Conservation (phyloP, 2,113 vertebrate species). For the Boleophthalmus pectinirostris region DNA sequence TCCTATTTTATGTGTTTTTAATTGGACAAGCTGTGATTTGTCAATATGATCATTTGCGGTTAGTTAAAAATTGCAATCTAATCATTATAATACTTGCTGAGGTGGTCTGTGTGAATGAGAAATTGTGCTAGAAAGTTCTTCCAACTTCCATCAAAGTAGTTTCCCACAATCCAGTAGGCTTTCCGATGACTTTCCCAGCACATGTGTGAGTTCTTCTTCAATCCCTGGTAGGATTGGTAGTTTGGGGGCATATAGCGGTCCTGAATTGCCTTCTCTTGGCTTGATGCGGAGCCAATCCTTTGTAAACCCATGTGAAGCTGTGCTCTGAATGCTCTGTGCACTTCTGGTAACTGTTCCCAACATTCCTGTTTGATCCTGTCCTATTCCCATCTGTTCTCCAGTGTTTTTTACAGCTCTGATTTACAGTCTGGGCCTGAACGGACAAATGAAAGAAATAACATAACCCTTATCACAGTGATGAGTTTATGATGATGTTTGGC, state of each 20-base stretch:
- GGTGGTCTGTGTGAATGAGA: not conserved
- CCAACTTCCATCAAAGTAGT: not conserved
- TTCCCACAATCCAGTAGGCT: not conserved
- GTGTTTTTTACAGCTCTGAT: conserved; percentile 12
- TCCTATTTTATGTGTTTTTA: too few species aligned
- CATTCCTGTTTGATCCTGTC: conserved; percentile 5
- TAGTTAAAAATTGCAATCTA: not conserved
- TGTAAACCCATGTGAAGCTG: conserved; percentile 10
- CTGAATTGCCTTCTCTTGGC: conserved; percentile 26
- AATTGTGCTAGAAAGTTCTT: not conserved
- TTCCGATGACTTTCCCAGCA: not conserved
- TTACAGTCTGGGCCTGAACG: conserved; percentile 11
- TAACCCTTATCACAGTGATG: conserved; percentile 19
- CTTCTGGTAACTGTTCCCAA: conserved; percentile 8
- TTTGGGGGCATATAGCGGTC: not conserved
- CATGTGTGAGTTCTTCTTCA: conserved; percentile 6
- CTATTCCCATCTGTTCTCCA: not conserved
- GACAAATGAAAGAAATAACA: conserved; percentile 19
- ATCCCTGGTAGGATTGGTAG: not conserved
- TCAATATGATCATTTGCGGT: too few species aligned
- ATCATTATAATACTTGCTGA: not conserved
- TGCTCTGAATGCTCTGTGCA: conserved; percentile 24
- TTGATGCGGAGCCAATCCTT: conserved; percentile 7
- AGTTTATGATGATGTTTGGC: conserved; percentile 17
- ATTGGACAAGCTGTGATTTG: too few species aligned